Evolutionary conservation across 1,140 invertebrate genomes (phyloP).

Genomic region (Drosophila varians): DNA sequence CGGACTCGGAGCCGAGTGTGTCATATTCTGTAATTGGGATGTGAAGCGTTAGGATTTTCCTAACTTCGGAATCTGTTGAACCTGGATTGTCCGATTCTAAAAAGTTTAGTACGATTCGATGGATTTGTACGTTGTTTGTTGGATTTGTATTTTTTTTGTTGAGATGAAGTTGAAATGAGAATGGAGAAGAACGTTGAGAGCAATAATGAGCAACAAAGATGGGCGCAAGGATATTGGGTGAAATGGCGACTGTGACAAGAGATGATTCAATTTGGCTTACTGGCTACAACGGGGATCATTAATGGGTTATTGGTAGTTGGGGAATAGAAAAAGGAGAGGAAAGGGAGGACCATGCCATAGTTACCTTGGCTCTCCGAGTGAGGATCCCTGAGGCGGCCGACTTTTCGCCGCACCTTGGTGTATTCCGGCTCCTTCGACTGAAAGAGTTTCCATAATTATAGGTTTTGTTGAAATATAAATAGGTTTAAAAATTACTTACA

Average conservation of each 20-base stretch:
- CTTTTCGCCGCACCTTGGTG: slow-evolving; percentile 92
- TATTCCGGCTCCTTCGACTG: slow-evolving; percentile 92
- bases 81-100: slow-evolving; percentile 93
- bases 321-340: too few relatives aligned
- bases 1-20: slow-evolving; percentile 90
- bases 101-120: slow-evolving; percentile 85
- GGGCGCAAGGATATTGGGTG: not conserved
- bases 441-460: not conserved
- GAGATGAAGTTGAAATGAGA: slow-evolving; percentile 55
- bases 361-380: slow-evolving; percentile 92
- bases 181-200: slow-evolving; percentile 53
- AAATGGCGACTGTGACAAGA: slow-evolving; percentile 24
- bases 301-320: not conserved
- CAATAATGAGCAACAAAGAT: slow-evolving; percentile 42
- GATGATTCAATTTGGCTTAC: slow-evolving; percentile 70
- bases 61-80: slow-evolving; percentile 93
- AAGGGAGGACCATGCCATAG: slow-evolving; percentile 11
- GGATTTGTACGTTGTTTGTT: slow-evolving; percentile 62
- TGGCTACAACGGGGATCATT: slow-evolving; percentile 26
- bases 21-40: slow-evolving; percentile 95
- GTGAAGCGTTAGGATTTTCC: slow-evolving; percentile 94
- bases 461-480: not conserved
- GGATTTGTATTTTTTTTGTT: slow-evolving; percentile 42
- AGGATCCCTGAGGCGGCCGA: slow-evolving; percentile 88
- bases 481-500: slow-evolving; percentile 77